Evolutionary conservation across 30 jellyfish, hydroid and myxozoan genomes (phyloP).

Genomic region (Aurelia coerulea): DNA sequence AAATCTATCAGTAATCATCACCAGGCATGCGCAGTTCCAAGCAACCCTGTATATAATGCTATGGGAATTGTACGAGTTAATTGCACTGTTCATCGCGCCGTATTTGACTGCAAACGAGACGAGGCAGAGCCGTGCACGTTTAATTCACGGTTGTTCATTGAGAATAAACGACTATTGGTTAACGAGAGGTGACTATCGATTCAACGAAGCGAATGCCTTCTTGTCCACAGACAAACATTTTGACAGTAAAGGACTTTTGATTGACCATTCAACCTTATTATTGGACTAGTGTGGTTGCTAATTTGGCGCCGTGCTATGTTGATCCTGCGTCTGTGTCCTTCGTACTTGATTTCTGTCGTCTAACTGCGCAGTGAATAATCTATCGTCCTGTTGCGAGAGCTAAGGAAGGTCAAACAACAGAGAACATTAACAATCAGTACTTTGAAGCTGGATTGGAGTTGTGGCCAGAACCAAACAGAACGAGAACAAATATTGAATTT

Average conservation of each 20-base stretch:
- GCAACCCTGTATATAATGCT: too few species aligned
- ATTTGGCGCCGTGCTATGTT: constrained; percentile 72
- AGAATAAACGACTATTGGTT: too few species aligned
- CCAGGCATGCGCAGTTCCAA: too few species aligned
- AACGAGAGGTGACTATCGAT: neutral
- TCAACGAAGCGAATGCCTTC: constrained; percentile 5
- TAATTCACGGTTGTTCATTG: too few species aligned
- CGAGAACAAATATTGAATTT: constrained; percentile 5
- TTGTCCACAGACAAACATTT: constrained; percentile 34
- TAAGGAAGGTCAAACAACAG: too few species aligned
- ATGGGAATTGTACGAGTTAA: too few species aligned
- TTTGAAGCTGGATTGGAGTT: too few species aligned
- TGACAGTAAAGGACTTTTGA: constrained; percentile 46
- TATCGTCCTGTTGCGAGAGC: neutral
- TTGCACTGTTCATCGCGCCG: too few species aligned
- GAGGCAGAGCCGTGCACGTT: neutral
- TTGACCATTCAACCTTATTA: constrained; percentile 34
- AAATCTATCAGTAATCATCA: too few species aligned
- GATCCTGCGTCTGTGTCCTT: constrained; percentile 60
- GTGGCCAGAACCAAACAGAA: neutral
- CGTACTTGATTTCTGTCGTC: constrained; percentile 56
- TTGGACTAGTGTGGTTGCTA: constrained; percentile 67
- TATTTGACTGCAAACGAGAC: too few species aligned
- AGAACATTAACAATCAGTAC: too few species aligned
- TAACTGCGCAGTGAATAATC: constrained; percentile 23